These are phyloP conservation scores for Chironex yamaguchii DNA, from an alignment of 30 jellyfish, hydroid and myxozoan genomes.

Conservation along the genomic window DNA sequence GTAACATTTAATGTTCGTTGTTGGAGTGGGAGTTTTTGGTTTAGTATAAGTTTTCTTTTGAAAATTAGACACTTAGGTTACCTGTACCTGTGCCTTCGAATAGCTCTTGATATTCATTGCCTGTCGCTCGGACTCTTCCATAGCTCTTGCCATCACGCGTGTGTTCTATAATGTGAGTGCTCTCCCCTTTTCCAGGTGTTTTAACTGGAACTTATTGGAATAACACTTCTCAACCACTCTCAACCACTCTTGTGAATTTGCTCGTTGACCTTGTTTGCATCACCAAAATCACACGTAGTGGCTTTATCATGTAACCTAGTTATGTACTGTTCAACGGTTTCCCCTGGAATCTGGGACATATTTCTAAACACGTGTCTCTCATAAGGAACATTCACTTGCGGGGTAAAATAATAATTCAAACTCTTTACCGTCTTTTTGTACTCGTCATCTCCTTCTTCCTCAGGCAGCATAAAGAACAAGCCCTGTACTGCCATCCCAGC, in stretches of 20 bases:
- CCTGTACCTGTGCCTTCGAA: conserved; percentile 26
- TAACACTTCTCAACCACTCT: conserved; percentile 54
- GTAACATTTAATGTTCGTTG: conserved; percentile 13
- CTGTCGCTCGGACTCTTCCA: conserved; percentile 48
- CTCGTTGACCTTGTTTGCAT: conserved; percentile 12
- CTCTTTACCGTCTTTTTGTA: background rate
- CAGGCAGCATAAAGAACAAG: background rate
- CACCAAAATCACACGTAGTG: conserved; percentile 47
- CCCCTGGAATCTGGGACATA: conserved; percentile 9
- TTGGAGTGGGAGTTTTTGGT: conserved; percentile 5
- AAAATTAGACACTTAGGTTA: conserved; percentile 6
- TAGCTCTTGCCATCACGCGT: conserved; percentile 32
- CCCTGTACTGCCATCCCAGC: conserved; percentile 28
- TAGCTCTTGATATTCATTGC: conserved; percentile 31
- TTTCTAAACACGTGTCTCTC: conserved; percentile 20
- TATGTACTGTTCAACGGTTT: conserved; percentile 42
- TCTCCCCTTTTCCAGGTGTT: conserved; percentile 28
- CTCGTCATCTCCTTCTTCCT: too few species aligned
- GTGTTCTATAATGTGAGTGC: conserved; percentile 29
- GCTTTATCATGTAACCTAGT: conserved; percentile 37
- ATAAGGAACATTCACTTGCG: conserved; percentile 45
- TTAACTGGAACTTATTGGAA: conserved; percentile 15
- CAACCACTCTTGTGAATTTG: conserved; percentile 8
- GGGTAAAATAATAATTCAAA: conserved; percentile 35
- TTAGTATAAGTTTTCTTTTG: conserved; percentile 15